Conservation (phyloP, 2,888 invertebrate species). For the Hesperia comma region DNA sequence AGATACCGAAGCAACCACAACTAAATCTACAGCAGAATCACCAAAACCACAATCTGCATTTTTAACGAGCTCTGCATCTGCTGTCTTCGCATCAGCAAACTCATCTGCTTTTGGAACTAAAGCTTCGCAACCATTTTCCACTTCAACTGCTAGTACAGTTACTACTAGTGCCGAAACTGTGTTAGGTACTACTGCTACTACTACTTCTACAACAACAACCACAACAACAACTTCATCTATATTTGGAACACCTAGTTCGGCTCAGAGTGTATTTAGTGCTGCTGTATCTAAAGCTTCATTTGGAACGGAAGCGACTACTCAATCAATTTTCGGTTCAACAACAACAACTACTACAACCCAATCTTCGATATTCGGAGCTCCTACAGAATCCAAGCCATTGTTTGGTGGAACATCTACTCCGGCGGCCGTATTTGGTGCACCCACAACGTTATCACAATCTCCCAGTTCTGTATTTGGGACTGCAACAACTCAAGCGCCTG, state of each 20-base stretch:
- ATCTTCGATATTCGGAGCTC: constrained; percentile 44
- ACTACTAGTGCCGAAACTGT: constrained; percentile 40
- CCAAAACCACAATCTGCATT: constrained; percentile 38
- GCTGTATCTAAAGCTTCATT: constrained; percentile 55
- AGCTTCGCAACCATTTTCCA: constrained; percentile 44
- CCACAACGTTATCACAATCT: constrained; percentile 44
- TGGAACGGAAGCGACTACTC: constrained; percentile 49
- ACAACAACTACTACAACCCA: constrained; percentile 40
- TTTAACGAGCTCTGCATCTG: constrained; percentile 39
- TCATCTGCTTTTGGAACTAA: constrained; percentile 37
- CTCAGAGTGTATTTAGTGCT: constrained; percentile 46
- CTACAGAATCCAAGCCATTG: constrained; percentile 42
- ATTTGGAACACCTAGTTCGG: constrained; percentile 47
- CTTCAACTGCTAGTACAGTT: constrained; percentile 37
- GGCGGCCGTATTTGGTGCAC: constrained; percentile 47
- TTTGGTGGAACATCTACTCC: constrained; percentile 48
- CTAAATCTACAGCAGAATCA: constrained; percentile 30
- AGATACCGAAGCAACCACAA: constrained; percentile 22
- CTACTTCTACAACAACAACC: too few species aligned
- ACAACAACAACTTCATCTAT: constrained; percentile 49
- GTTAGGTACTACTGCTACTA: constrained; percentile 35
- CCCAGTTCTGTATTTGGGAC: constrained; percentile 51
- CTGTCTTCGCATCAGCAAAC: constrained; percentile 44
- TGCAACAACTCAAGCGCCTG: constrained; percentile 42
- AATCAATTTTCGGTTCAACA: constrained; percentile 37